Conservation (phyloP, 2,888 invertebrate species). For the Geophilus truncorum region DNA sequence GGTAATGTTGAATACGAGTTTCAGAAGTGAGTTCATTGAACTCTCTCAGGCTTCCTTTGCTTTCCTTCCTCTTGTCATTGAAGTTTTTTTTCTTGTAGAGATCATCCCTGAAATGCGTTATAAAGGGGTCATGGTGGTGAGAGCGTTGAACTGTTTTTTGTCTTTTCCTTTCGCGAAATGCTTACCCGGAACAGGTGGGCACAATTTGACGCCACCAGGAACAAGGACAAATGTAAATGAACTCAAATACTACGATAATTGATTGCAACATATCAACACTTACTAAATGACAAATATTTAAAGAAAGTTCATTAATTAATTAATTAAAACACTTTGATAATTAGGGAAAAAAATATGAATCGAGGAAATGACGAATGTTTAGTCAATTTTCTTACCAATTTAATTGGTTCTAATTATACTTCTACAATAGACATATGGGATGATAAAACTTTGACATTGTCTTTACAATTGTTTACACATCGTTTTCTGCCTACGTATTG, state of each 20-base stretch:
- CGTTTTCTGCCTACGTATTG: too few relatives aligned
- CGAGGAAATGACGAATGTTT: too few relatives aligned
- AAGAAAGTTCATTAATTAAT: too few relatives aligned
- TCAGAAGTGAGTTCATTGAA: background rate
- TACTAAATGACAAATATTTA: too few relatives aligned
- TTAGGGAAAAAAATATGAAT: too few relatives aligned
- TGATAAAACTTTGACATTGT: too few relatives aligned
- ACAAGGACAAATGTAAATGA: conserved; percentile 7
- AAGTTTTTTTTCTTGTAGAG: background rate
- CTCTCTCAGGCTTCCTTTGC: background rate
- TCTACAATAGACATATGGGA: too few relatives aligned
- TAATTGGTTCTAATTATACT: too few relatives aligned
- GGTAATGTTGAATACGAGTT: too few relatives aligned
- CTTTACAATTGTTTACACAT: too few relatives aligned
- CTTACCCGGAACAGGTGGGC: conserved; percentile 2
- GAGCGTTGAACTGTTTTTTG: background rate
- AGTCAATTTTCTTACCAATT: too few relatives aligned
- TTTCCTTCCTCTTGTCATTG: background rate
- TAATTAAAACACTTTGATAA: too few relatives aligned
- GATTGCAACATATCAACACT: background rate
- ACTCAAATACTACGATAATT: background rate
- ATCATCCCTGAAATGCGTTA: background rate
- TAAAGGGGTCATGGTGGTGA: background rate
- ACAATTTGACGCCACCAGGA: background rate
- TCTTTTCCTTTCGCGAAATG: background rate